These are phyloP conservation scores for Chouioia cunea DNA, from an alignment of 2,888 invertebrate genomes.

Conservation along the genomic window DNA sequence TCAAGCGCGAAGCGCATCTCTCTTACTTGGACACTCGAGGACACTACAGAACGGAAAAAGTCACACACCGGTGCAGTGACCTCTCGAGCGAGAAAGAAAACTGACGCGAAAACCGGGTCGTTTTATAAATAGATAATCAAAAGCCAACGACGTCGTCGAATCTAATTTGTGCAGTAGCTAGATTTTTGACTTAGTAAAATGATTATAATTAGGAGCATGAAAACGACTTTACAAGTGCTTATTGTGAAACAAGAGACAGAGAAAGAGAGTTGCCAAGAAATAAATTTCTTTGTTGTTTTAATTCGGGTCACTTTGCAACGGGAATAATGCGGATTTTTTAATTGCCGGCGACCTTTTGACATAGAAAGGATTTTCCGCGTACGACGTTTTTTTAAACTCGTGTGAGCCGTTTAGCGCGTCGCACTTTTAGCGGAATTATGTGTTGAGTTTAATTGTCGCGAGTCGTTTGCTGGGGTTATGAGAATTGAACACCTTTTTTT, in stretches of 20 bases:
- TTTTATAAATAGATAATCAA: slow-evolving; percentile 26
- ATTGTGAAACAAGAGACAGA: slow-evolving; percentile 1
- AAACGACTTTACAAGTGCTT: slow-evolving; percentile 5
- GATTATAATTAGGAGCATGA: slow-evolving; percentile 13
- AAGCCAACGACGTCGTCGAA: neutral
- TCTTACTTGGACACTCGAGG: too few species aligned
- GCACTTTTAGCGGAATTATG: slow-evolving; percentile 25
- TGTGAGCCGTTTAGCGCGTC: neutral
- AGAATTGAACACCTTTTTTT: too few species aligned
- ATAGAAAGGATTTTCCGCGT: slow-evolving; percentile 14
- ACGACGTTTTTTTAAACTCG: slow-evolving; percentile 9
- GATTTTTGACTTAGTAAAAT: neutral
- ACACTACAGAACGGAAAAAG: neutral
- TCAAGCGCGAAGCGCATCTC: neutral
- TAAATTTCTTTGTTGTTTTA: slow-evolving; percentile 20
- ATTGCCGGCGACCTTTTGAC: slow-evolving; percentile 36
- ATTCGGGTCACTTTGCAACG: slow-evolving; percentile 32
- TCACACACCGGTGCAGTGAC: neutral
- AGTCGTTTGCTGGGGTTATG: neutral
- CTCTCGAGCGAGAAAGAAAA: neutral
- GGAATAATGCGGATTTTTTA: slow-evolving; percentile 38
- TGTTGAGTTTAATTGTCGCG: slow-evolving; percentile 18
- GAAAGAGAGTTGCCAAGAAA: neutral
- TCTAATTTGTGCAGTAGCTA: slow-evolving; percentile 10
- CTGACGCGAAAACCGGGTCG: slow-evolving; percentile 9